Base-by-base conservation (phyloP, 2,113 vertebrate genomes). In the Regulus satrapa region DNA sequence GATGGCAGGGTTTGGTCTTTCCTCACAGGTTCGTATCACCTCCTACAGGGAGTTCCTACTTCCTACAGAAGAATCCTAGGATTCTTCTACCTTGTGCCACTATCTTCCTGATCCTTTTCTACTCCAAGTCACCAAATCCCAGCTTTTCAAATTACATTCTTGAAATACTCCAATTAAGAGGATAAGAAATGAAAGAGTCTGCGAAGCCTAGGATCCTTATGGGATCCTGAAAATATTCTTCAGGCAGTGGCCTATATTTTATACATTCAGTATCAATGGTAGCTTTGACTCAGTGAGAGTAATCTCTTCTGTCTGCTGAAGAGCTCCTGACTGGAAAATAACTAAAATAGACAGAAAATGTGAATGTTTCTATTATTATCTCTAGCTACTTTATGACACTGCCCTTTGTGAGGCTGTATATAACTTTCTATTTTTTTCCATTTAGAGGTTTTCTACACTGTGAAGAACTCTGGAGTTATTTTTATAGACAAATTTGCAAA, bases 211-310 rank as follows among this genome's bases (percentile, higher is more conserved):
- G 41, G 41, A 78, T 81, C 25, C 88, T 96, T 95, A 78, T 56
- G 75, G 82, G 76, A 92, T 93, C 63, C 61, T 88, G 88, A 90
- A 95, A 95, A 88, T 55, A 74, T 25, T 88, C 85, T 94, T 74
- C 82, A 90, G 72, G 92, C 82, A 86, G 29, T 84, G 82, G 67
- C 92, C 93, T 88, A 80, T 85, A 93, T 96, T 90, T 96, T 94
- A 80, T 78, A 54, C 68, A 80, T 85, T 93, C 68, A 40, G 34
- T 45, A 63, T 67, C 58, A 79, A 25, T 24, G 5, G 59, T 62
- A 62, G 58, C 34, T 95, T 95, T 93, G 74, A 58, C 31, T 92
- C 67, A 56, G 25, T 78, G 48, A 91, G 28, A 28, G 31, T 80
- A 75, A 91, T 85, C 61, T 81, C 63, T 71, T 89, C 76, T 84